Percentiles rank a stretch among this genome's conserved stretches.
Evolutionary conservation across 2,888 invertebrate species (phyloP).

Genomic region (Rhogogaster chlorosoma): DNA sequence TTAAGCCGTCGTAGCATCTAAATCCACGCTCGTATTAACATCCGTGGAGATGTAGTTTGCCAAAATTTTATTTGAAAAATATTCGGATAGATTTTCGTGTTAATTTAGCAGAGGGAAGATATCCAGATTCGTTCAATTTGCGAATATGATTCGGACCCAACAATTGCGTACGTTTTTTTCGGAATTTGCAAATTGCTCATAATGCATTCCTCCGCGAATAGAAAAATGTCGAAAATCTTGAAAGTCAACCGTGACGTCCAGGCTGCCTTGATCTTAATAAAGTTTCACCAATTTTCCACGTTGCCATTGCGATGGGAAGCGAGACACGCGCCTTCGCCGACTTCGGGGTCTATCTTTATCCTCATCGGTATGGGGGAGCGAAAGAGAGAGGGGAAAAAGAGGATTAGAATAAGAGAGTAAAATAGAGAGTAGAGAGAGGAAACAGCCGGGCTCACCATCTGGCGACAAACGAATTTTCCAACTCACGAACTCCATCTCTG

Average conservation of each 20-base stretch:
- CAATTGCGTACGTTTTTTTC: neutral
- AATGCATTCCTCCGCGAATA: slow-evolving; percentile 9
- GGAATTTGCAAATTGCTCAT: neutral
- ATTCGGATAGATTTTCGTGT: neutral
- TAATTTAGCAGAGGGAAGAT: neutral
- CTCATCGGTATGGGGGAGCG: neutral
- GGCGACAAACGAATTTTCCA: slow-evolving; percentile 13
- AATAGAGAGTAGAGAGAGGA: neutral
- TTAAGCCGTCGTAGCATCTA: neutral
- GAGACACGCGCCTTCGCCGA: slow-evolving; percentile 45
- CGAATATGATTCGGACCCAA: neutral
- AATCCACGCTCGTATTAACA: neutral
- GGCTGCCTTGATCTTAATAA: slow-evolving; percentile 42
- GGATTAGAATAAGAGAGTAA: neutral
- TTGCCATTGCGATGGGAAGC: slow-evolving; percentile 41
- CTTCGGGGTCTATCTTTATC: slow-evolving; percentile 47
- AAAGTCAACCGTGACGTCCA: slow-evolving; percentile 21
- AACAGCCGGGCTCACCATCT: slow-evolving; percentile 10
- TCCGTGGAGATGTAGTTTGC: neutral
- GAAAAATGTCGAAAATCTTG: slow-evolving; percentile 24
- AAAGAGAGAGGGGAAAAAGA: neutral
- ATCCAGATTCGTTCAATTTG: neutral
- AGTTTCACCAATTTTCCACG: slow-evolving; percentile 35
- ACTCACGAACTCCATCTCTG: neutral
- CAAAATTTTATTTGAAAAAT: neutral